These are phyloP conservation scores for Zophobas atratus DNA, from an alignment of 1,140 invertebrate genomes.

Conservation along the genomic window DNA sequence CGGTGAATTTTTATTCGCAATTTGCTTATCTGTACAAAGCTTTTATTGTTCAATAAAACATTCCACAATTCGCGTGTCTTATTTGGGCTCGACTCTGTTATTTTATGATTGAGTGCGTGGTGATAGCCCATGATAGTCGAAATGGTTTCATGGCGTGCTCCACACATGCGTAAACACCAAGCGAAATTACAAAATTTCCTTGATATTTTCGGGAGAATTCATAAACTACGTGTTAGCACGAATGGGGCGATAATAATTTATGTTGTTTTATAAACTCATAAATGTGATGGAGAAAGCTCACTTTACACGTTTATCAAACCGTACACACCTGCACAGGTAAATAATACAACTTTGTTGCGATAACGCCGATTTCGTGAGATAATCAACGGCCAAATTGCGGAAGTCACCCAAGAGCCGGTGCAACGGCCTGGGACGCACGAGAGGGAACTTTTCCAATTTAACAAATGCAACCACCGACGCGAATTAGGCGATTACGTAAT, in stretches of 20 bases:
- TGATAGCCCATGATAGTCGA: slow-evolving; percentile 48
- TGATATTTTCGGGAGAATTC: slow-evolving; percentile 43
- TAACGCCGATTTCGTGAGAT: slow-evolving; percentile 30
- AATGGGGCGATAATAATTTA: slow-evolving; percentile 47
- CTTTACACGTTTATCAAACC: slow-evolving; percentile 45
- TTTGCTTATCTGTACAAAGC: slow-evolving; percentile 41
- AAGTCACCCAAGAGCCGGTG: neutral
- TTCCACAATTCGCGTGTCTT: slow-evolving; percentile 43
- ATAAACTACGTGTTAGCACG: slow-evolving; percentile 45
- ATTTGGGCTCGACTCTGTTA: slow-evolving; percentile 44
- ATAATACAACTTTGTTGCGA: slow-evolving; percentile 35
- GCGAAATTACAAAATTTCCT: slow-evolving; percentile 47
- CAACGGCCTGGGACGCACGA: too few species aligned
- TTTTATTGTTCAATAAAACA: slow-evolving; percentile 41
- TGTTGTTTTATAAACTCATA: slow-evolving; percentile 49
- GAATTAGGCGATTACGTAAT: too few species aligned
- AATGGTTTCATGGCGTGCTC: slow-evolving; percentile 47
- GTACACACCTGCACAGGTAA: slow-evolving; percentile 37
- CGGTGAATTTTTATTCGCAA: slow-evolving; percentile 40
- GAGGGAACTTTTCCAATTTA: too few species aligned
- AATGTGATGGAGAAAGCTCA: slow-evolving; percentile 44
- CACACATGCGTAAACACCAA: slow-evolving; percentile 44
- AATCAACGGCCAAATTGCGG: neutral
- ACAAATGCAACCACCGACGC: too few species aligned
- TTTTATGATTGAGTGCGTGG: slow-evolving; percentile 49